A percentile compares a stretch with the other conserved stretches of the same genome.
phyloP scores from a whole-genome alignment of 2,113 vertebrate genomes.

The Raja brachyura region DNA sequence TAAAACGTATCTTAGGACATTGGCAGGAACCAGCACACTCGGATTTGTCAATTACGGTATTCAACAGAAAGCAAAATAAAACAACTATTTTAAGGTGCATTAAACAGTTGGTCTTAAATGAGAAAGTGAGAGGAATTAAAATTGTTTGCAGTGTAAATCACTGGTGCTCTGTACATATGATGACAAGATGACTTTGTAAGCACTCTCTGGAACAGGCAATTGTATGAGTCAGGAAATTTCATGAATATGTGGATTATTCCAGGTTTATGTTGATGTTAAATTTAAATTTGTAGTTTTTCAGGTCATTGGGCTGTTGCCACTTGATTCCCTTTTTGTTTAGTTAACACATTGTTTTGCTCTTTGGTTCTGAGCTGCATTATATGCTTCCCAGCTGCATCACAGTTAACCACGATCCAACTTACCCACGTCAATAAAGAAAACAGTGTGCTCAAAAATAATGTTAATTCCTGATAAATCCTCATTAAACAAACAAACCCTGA shows the following conservation, averaged over 20 bases:
- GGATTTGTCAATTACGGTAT: neutral
- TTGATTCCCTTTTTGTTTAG: neutral
- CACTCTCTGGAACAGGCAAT: conserved; percentile 14
- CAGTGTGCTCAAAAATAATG: neutral
- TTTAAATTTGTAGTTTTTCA: conserved; percentile 33
- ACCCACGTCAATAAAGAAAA: neutral
- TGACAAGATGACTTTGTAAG: conserved; percentile 19
- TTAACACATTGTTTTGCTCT: conserved; percentile 21
- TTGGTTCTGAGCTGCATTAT: neutral
- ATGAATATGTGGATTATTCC: conserved; percentile 27
- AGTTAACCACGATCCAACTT: neutral
- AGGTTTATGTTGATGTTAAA: conserved; percentile 27
- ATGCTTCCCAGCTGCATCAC: neutral
- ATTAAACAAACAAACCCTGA: neutral
- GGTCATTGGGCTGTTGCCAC: conserved; percentile 33
- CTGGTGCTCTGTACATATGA: neutral
- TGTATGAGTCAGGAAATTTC: conserved; percentile 7
- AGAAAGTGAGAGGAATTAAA: neutral
- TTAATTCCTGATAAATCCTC: neutral
- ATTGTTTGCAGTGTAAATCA: neutral
- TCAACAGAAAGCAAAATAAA: neutral
- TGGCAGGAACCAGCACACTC: neutral
- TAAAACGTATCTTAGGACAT: neutral
- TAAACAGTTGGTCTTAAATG: neutral
- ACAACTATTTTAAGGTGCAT: neutral